Percentiles rank a stretch among this genome's conserved stretches.
phyloP scores from a whole-genome alignment of 2,888 invertebrate genomes.

The Synanthedon andrenaeformis region DNA sequence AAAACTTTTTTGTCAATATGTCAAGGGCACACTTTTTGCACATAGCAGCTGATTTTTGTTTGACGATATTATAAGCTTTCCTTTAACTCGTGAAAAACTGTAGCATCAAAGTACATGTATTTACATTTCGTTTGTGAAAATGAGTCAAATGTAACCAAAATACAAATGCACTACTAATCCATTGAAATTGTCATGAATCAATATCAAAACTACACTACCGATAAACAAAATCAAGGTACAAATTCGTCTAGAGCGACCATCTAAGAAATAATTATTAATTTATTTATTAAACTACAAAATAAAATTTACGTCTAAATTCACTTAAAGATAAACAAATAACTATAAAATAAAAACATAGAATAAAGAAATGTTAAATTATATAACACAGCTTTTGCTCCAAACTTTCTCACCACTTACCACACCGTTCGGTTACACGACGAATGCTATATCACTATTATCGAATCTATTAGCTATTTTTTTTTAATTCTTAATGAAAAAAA shows the following conservation, averaged over 20 bases:
- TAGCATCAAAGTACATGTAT: conserved; percentile 12
- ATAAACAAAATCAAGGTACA: conserved; percentile 65
- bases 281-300: conserved; percentile 58
- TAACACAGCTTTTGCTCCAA: conserved; percentile 63
- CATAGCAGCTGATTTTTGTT: too few relatives aligned
- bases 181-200: conserved; percentile 58
- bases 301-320: conserved; percentile 66
- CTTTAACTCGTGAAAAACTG: too few relatives aligned
- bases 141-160: not conserved
- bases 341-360: conserved; percentile 65
- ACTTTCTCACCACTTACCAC: conserved; percentile 33
- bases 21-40: too few relatives aligned
- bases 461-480: not conserved
- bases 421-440: conserved; percentile 41
- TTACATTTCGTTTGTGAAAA: conserved; percentile 22
- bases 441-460: conserved; percentile 41
- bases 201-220: conserved; percentile 59
- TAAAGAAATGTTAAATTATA: conserved; percentile 65
- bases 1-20: too few relatives aligned
- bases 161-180: conserved; percentile 1
- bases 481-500: not conserved
- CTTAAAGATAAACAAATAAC: conserved; percentile 65
- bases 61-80: too few relatives aligned
- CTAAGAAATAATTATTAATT: conserved; percentile 43
- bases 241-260: conserved; percentile 54